phyloP scores from a whole-genome alignment of 2,888 invertebrate species.

The Sinotaia quadrata region DNA sequence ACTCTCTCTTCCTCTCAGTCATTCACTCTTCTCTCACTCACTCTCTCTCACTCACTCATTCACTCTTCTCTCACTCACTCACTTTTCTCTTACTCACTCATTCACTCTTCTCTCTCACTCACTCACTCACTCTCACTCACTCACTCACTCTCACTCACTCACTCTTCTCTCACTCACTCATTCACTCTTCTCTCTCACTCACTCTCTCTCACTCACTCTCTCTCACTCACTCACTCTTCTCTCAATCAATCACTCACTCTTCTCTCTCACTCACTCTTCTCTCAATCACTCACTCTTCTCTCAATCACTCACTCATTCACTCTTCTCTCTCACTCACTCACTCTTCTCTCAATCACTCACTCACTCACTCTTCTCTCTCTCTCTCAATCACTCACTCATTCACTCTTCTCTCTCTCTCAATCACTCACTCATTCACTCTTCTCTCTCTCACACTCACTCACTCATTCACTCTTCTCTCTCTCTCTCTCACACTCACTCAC shows the following conservation, averaged over 20 bases:
- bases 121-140: neutral
- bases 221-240: neutral
- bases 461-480: neutral
- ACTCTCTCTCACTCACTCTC: neutral
- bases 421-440: neutral
- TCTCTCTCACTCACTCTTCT: neutral
- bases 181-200: neutral
- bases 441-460: neutral
- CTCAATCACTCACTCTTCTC: slow-evolving; percentile 5
- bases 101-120: neutral
- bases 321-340: slow-evolving; percentile 4
- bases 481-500: slow-evolving; percentile 3
- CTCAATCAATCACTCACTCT: neutral
- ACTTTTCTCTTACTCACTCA: neutral
- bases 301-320: neutral
- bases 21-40: slow-evolving; percentile 11
- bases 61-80: neutral
- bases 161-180: neutral
- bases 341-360: neutral
- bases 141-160: neutral
- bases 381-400: neutral
- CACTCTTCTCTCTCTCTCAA: neutral
- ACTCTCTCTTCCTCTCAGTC: no score
- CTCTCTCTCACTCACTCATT: neutral
- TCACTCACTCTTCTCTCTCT: slow-evolving; percentile 7